A percentile compares a stretch with the other conserved stretches of the same genome.
phyloP scores from a whole-genome alignment of 2,888 invertebrate species.

The Catocala nupta region DNA sequence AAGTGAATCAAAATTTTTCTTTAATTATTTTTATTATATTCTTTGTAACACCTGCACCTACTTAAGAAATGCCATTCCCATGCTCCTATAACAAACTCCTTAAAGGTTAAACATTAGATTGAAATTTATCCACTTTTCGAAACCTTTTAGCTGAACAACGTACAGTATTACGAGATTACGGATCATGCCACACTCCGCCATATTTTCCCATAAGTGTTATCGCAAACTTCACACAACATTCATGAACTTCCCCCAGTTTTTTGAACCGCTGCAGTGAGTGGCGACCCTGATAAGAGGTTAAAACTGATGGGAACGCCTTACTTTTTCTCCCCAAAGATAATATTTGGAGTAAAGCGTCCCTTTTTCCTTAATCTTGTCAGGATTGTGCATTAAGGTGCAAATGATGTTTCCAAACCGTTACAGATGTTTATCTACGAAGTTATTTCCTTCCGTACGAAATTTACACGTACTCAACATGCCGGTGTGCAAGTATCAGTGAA shows the following conservation, averaged over 20 bases:
- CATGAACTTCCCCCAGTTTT: slow-evolving; percentile 29
- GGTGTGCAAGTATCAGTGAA: too few relatives aligned
- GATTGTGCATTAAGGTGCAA: slow-evolving; percentile 34
- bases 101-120: slow-evolving; percentile 14
- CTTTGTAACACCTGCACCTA: too few relatives aligned
- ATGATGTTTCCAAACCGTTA: slow-evolving; percentile 18
- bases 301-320: slow-evolving; percentile 24
- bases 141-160: slow-evolving; percentile 23
- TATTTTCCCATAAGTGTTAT: slow-evolving; percentile 33
- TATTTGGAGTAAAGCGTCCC: slow-evolving; percentile 19
- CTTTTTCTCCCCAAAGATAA: slow-evolving; percentile 33
- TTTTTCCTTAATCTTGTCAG: slow-evolving; percentile 27
- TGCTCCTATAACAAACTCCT: slow-evolving; percentile 15
- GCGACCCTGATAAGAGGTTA: slow-evolving; percentile 34
- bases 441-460: too few relatives aligned
- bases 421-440: slow-evolving; percentile 33
- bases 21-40: too few relatives aligned
- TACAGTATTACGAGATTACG: slow-evolving; percentile 14
- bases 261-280: slow-evolving; percentile 37
- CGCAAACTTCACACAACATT: slow-evolving; percentile 23
- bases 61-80: slow-evolving; percentile 9
- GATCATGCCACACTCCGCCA: slow-evolving; percentile 20
- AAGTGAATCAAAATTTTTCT: too few relatives aligned
- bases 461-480: too few relatives aligned
- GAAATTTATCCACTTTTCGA: slow-evolving; percentile 20